Percentiles rank a stretch among this genome's conserved stretches.
phyloP scores from a whole-genome alignment of 2,797 vertebrate species.

The Pangasius sanitwongsei region DNA sequence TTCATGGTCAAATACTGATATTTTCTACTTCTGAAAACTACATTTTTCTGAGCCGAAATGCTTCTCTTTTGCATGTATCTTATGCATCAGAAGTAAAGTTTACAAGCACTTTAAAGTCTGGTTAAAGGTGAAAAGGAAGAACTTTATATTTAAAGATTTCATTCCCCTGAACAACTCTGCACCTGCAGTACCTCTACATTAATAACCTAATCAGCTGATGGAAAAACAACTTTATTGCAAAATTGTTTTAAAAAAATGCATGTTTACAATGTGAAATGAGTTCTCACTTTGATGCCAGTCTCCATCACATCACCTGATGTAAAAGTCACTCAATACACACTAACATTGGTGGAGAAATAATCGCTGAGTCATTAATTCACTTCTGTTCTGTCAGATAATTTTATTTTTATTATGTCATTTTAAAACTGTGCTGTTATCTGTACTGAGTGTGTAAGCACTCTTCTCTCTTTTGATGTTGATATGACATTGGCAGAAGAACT shows the following conservation, averaged over 20 bases:
- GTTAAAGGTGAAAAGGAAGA: neutral
- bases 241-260: neutral
- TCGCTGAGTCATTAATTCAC: neutral
- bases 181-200: neutral
- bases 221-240: neutral
- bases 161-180: neutral
- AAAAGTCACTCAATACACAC: neutral
- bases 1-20: neutral
- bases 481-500: neutral
- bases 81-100: neutral
- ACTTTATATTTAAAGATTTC: neutral
- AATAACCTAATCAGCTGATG: neutral
- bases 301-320: neutral
- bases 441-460: neutral
- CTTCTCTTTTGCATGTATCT: neutral
- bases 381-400: neutral
- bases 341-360: neutral
- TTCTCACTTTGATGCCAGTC: neutral
- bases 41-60: neutral
- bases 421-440: neutral
- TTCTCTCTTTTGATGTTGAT: neutral
- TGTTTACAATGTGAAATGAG: neutral
- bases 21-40: neutral
- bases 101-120: neutral
- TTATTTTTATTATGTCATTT: neutral